Evolutionary conservation across 2,888 invertebrate genomes (phyloP), one percentile per base, ranked within the genome.

Genomic region (Thymelicus sylvestris): DNA sequence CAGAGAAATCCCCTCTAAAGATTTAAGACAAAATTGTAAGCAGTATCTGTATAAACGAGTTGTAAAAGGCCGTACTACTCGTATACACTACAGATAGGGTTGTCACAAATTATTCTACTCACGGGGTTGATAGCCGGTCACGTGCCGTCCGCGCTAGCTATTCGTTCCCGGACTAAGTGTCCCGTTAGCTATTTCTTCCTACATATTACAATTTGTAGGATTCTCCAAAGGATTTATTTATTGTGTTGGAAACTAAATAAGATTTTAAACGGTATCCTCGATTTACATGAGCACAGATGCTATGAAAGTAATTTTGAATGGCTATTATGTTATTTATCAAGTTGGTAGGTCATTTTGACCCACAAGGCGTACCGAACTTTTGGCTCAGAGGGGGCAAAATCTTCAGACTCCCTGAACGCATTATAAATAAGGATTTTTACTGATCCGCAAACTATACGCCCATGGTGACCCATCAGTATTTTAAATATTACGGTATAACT

Each of bases 121-220:
- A 64, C 63, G 63, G 38, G 19, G n/a, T 10, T 38, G 63, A 64
- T 64, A 64, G 57, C 63, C 48, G 63, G 63, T 64, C 63, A 64
- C 63, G 63, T 64, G 63, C 60, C 60, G 41, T 15, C 39, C 39
- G 52, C 65, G 39, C 52, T 12, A 50, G 65, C 65, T 65, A 52
- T 52, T 55, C 65, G 65, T 50, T 31, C 8, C 31, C 60, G 60
- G 67, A 39, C 60, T 67, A 67, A 57, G 67, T 67, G 67, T 67
- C 67, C 67, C 60, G 61, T 67, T 67, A 67, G 67, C 41, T 41
- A 60, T 67, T 67, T 61, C 61, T 66, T 66, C 48, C 41, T 67
- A 61, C 61, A 47, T 59, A 67, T 61, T 67, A 67, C 60, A 50
- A 67, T 67, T 67, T 67, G 67, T 61, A 39, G 48, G 52, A 67